These are phyloP conservation scores for Anolis sagrei DNA, from an alignment of 2,113 vertebrate genomes.

Conservation along the genomic window DNA sequence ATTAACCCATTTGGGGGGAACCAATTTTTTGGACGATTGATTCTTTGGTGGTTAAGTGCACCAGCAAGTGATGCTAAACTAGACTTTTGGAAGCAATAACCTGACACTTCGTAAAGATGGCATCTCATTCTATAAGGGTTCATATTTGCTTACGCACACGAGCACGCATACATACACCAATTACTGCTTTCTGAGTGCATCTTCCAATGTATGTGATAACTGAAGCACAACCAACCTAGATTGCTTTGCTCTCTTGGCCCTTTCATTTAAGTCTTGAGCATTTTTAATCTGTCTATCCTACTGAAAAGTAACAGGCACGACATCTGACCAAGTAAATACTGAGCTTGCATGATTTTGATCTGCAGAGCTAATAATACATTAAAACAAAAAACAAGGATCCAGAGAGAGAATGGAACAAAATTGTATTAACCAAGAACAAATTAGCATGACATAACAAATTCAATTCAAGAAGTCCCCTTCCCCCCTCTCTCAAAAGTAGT, in stretches of 20 bases:
- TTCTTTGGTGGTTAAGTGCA: background rate
- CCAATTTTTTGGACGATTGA: constrained; percentile 5
- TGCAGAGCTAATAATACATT: background rate
- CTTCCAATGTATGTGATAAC: background rate
- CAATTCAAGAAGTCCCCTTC: background rate
- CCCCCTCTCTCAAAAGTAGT: constrained; percentile 6
- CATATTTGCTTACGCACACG: background rate
- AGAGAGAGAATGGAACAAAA: constrained; percentile 38
- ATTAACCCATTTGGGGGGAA: constrained; percentile 25
- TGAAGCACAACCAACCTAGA: constrained; percentile 28
- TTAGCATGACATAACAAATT: background rate
- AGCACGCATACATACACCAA: background rate
- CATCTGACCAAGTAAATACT: constrained; percentile 12
- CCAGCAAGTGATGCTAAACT: background rate
- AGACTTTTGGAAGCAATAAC: constrained; percentile 1
- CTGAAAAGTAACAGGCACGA: constrained; percentile 36
- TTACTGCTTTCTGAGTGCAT: background rate
- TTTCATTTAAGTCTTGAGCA: constrained; percentile 34
- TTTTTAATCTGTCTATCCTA: constrained; percentile 25
- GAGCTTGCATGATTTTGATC: constrained; percentile 11
- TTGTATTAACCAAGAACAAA: constrained; percentile 40
- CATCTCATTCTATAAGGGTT: constrained; percentile 29
- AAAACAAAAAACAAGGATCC: background rate
- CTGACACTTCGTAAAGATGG: background rate
- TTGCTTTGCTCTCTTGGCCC: constrained; percentile 30